Evolutionary conservation across 2,113 vertebrate genomes (phyloP).

Genomic region (Balaeniceps rex): DNA sequence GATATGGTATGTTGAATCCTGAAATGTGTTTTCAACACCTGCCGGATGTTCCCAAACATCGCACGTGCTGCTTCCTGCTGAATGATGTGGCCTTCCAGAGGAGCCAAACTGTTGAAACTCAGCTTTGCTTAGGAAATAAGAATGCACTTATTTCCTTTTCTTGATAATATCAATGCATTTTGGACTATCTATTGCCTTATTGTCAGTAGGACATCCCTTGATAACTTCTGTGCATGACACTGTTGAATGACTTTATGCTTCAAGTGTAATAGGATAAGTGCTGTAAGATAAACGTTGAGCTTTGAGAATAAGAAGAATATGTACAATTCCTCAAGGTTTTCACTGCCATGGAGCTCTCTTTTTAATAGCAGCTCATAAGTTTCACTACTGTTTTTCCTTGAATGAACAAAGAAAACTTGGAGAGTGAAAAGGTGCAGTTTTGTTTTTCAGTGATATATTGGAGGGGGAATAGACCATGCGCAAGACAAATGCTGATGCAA

Average conservation of each 20-base stretch:
- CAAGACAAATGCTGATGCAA: neutral
- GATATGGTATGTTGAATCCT: slow-evolving; percentile 20
- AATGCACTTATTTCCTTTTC: neutral
- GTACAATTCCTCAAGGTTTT: slow-evolving; percentile 43
- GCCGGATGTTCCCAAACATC: neutral
- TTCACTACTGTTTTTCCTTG: neutral
- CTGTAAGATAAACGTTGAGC: neutral
- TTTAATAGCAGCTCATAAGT: slow-evolving; percentile 16
- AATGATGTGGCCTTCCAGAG: slow-evolving; percentile 40
- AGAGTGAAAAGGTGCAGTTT: neutral
- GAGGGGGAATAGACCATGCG: neutral
- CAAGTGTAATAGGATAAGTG: neutral
- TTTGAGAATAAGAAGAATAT: slow-evolving; percentile 17
- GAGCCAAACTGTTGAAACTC: slow-evolving; percentile 45
- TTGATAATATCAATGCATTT: slow-evolving; percentile 6
- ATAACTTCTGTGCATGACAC: neutral
- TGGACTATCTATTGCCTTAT: neutral
- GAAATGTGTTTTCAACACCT: slow-evolving; percentile 38
- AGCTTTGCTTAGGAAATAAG: slow-evolving; percentile 7
- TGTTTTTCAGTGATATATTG: neutral
- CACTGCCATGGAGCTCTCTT: neutral
- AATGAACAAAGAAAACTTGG: slow-evolving; percentile 17
- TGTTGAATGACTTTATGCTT: neutral
- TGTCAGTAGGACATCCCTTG: slow-evolving; percentile 16
- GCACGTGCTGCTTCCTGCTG: slow-evolving; percentile 36